phyloP scores from a whole-genome alignment of 2,888 invertebrate species.

The Agrochola circellaris region DNA sequence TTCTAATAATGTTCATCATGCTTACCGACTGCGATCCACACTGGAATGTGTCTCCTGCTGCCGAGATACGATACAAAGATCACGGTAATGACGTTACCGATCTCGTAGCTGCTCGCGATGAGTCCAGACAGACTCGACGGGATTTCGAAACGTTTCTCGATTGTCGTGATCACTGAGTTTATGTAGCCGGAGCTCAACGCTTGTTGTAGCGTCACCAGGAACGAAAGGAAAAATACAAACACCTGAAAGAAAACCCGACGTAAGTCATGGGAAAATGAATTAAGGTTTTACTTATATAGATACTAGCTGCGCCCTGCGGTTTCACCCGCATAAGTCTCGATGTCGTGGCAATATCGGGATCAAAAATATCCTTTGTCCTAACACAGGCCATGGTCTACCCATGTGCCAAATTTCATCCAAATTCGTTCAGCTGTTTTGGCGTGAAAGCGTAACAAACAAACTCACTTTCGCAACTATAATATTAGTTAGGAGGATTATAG shows the following conservation, averaged over 20 bases:
- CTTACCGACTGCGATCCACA: conserved; percentile 98
- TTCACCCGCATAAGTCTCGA: no score
- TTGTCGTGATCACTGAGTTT: conserved; percentile 98
- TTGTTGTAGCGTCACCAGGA: conserved; percentile 97
- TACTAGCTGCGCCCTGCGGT: no score
- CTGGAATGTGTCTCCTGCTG: conserved; percentile 97
- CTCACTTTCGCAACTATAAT: no score
- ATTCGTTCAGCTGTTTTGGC: no score
- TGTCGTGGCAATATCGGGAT: no score
- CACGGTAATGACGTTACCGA: conserved; percentile 98
- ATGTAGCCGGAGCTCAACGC: conserved; percentile 97
- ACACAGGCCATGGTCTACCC: no score
- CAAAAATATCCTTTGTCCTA: no score
- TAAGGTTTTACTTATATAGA: no score
- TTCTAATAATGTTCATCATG: conserved; percentile 32
- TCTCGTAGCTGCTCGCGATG: conserved; percentile 98
- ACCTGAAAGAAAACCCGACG: conserved; percentile 91
- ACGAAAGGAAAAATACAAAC: conserved; percentile 96
- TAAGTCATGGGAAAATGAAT: not conserved
- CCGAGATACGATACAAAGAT: conserved; percentile 99
- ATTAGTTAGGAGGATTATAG: not conserved
- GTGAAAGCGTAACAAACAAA: no score
- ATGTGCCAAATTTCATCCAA: no score
- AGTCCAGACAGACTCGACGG: conserved; percentile 98
- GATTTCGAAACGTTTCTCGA: conserved; percentile 98